Evolutionary conservation across 2,888 invertebrate genomes (phyloP), one percentile per base, ranked within the genome.

Genomic region (Brachypterus glaber): DNA sequence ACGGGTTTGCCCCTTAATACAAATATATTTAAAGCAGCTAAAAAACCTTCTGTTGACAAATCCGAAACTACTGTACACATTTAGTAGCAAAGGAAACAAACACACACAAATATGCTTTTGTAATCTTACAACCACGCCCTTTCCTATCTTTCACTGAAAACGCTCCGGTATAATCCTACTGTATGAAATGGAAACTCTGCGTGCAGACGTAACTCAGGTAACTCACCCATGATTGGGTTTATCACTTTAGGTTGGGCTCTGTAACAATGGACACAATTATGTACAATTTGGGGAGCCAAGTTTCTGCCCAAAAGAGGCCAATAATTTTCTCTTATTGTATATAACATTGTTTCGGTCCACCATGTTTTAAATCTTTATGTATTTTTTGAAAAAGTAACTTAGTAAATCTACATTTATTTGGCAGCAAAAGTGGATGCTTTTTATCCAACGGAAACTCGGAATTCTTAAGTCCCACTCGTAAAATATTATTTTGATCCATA

Each of bases 71-170:
- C n/a, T n/a, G n/a, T n/a, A n/a, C n/a, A n/a, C n/a, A n/a, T n/a
- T 43, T 47, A 9, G 46, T 51, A 3, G 36, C 35, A 14, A 49
- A 40, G 21, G 50, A 51, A 5, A 52, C 37, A 39, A 51, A 51
- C 7, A 50, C 13, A 27, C 39, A 43, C 12, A 47, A 27, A 15
- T 45, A 51, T 1, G 41, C 33, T 30, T 50, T 50, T 3, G 26
- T 31, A n/a, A 21, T 31, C 30, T 40, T 45, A 3, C 24, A 21
- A 4, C 35, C 41, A 11, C 49, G 30, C 15, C 39, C 31, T 18
- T 42, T 33, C 1, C 43, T 26, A 18, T 40, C 36, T 30, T 42
- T 45, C 27, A 51, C 21, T 3, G 33, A 25, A 30, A 48, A 40
- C 5, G 48, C 47, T 7, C 50, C 50, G 4, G 39, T 41, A 33